A percentile compares a stretch with the other conserved stretches of the same genome.
These are phyloP conservation scores for Poicephalus gulielmi DNA, from an alignment of 2,113 vertebrate species.

Conservation along the genomic window DNA sequence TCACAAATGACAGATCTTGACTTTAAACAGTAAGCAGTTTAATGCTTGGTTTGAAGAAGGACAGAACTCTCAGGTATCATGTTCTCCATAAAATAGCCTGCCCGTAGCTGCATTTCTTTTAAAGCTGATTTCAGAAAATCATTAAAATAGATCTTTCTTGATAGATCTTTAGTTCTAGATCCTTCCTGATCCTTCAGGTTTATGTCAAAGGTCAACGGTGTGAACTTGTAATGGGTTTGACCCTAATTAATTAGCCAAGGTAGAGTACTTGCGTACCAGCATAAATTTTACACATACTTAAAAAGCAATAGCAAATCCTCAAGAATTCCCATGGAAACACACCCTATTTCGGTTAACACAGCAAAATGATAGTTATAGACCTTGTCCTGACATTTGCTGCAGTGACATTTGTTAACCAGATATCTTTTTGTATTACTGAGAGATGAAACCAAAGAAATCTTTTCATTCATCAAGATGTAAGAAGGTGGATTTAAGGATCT, in stretches of 20 bases:
- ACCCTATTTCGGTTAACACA: neutral
- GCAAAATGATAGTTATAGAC: neutral
- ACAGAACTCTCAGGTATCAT: neutral
- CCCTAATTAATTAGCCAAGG: constrained; percentile 22
- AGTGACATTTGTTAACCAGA: neutral
- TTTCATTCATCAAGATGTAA: neutral
- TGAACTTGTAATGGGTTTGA: neutral
- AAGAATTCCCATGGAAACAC: neutral
- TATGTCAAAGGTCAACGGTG: constrained; percentile 3
- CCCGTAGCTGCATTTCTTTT: neutral
- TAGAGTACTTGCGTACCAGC: neutral
- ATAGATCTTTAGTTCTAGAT: neutral
- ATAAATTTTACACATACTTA: neutral
- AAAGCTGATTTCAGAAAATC: neutral
- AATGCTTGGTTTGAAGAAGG: neutral
- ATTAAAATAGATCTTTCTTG: neutral
- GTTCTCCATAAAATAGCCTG: neutral
- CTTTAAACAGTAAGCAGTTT: neutral
- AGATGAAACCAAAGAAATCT: neutral
- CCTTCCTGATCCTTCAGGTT: neutral
- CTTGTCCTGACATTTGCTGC: neutral
- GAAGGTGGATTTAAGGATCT: neutral
- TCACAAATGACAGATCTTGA: neutral
- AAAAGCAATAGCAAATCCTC: neutral
- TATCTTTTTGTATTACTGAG: neutral